Evolutionary conservation across 1,140 invertebrate species (phyloP), one percentile per base, ranked within the genome.

Genomic region (Zaprionus capensis): DNA sequence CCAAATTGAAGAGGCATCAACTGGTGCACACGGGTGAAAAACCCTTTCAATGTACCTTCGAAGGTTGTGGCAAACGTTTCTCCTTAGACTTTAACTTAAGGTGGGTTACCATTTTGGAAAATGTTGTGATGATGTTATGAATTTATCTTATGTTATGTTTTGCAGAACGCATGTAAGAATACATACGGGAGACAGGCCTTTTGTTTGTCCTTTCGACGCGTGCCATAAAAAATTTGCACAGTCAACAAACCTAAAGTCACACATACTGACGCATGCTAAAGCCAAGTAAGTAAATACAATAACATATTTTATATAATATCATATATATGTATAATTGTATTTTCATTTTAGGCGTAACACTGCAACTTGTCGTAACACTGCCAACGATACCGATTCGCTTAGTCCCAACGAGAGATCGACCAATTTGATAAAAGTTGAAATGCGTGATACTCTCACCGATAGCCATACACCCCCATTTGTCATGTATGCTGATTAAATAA

Each of bases 151-250:
- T 2, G 22, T 22, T 22, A n/a, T 28, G 2, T 9, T 26, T 55
- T 56, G 93, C 93, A 96, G 98, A 93, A 99, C 98, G n/a, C 98
- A 99, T 93, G 98, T 99, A 6, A 94, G 98, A 73, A 99, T 99
- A 91, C 98, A 99, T 93, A 99, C 98, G 1, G 98, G 98, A 15
- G 98, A 99, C 93, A 94, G 98, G 59, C 98, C 98, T 0, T 99
- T 99, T 92, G 98, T 99, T 31, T 99, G 98, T 94, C 98, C 98
- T 0, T 99, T 99, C 94, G 98, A 99, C 93, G 98, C 98, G 26
- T 99, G 98, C 93, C 99, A 98, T 93, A 99, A 99, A 94, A 99
- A 99, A 92, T 99, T 99, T 94, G 98, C 98, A 34, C 98, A 99
- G 94, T 98, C 98, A 41, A 99, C 98, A 77, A 99, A 99, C 93